phyloP scores from a whole-genome alignment of 2,113 vertebrate genomes.

The Monarcha castaneiventris region DNA sequence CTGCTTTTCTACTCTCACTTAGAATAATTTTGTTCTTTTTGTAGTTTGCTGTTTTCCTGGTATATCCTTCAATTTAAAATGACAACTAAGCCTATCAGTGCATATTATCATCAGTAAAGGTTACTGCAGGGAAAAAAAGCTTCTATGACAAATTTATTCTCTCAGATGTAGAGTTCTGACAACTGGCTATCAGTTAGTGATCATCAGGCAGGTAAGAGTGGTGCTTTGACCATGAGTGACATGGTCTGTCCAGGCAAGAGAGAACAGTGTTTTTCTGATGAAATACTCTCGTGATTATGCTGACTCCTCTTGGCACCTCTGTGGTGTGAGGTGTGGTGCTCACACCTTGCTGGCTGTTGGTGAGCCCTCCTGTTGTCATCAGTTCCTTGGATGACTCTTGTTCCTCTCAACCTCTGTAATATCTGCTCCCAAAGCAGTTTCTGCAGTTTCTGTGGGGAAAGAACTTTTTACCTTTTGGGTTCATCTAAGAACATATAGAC shows the following conservation, averaged over 20 bases:
- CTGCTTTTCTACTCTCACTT: not conserved
- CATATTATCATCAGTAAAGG: not conserved
- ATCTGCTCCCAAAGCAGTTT: not conserved
- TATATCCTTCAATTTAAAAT: not conserved
- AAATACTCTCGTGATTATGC: not conserved
- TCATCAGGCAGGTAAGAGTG: not conserved
- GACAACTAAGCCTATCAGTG: not conserved
- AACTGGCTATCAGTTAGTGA: not conserved
- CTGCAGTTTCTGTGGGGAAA: not conserved
- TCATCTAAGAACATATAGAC: not conserved
- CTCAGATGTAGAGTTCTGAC: not conserved
- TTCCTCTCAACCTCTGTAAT: not conserved
- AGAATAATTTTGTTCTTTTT: not conserved
- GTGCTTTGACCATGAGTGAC: not conserved
- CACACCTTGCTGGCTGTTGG: not conserved
- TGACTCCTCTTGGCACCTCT: not conserved
- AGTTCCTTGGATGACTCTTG: not conserved
- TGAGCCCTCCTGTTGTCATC: not conserved
- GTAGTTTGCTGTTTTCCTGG: not conserved
- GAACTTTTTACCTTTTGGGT: not conserved
- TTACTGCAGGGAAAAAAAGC: not conserved
- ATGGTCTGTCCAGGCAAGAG: not conserved
- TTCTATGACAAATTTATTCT: not conserved
- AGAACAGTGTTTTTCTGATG: not conserved
- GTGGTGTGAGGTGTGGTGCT: not conserved